Evolutionary conservation across 2,888 invertebrate genomes (phyloP), one percentile per base, ranked within the genome.

Genomic region (Troides aeacus): DNA sequence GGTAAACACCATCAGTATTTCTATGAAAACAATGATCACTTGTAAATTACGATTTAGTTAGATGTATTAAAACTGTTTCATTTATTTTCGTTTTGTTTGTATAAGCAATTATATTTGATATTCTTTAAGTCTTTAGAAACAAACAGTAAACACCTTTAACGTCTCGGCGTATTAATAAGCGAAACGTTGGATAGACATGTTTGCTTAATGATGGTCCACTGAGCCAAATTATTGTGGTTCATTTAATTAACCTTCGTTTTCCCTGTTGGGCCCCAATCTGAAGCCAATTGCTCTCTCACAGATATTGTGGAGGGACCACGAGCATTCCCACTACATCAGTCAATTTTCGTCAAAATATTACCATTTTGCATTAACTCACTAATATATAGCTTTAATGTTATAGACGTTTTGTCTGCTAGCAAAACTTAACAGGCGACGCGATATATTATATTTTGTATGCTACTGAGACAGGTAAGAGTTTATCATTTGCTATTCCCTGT

Each of bases 271-370:
- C 57, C 21, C 62, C 53, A 70, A 66, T 62, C 46, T 36, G 62
- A 8, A 21, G 60, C 56, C 57, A 66, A 62, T 68, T 66, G 62
- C 62, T 30, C 63, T 50, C 50, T 64, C 59, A 10, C 69, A 64
- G 65, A 65, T 65, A 69, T 69, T 69, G 65, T 50, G 21, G 21
- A 65, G 69, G 69, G 69, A 69, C 69, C 46, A 17, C 24, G 46
- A 64, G 61, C 61, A 15, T 62, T 53, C 64, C 61, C 69, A 50
- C 24, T 18, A 61, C 61, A 56, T 64, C 53, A 30, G 57, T 62
- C 42, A 57, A 42, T 56, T 62, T 62, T 46, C 46, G 61, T 65
- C 46, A 64, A 30, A 57, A 21, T 8, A 56, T 60, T 57, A 64
- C 53, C 18, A 36, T 30, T 18, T 15, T 36, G 30, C 53, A 10